Conservation (phyloP, 2,888 invertebrate species). For the Ectropis crepuscularia region DNA sequence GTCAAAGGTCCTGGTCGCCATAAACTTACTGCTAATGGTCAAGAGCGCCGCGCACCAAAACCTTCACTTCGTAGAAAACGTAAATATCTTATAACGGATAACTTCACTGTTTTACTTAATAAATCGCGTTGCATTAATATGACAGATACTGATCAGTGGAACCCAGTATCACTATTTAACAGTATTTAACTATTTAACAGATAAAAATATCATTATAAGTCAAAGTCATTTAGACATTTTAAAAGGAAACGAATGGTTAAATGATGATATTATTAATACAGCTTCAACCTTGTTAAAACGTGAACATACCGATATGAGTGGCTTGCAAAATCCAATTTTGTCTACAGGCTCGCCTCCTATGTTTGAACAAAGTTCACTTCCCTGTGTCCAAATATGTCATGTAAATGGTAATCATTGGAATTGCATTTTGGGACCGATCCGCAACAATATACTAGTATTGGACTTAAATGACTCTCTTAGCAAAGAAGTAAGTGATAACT, state of each 20-base stretch:
- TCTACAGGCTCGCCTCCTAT: slow-evolving; percentile 1
- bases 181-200: not conserved
- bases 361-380: not conserved
- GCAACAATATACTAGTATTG: slow-evolving; percentile 9
- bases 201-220: no score
- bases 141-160: not conserved
- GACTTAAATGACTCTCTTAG: slow-evolving; percentile 7
- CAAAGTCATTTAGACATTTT: not conserved
- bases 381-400: slow-evolving; percentile 15
- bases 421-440: slow-evolving; percentile 2
- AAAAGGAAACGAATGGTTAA: not conserved
- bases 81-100: not conserved
- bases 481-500: slow-evolving; percentile 4
- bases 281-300: not conserved
- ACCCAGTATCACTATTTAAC: not conserved
- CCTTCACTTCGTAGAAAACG: slow-evolving; percentile 7
- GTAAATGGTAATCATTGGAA: slow-evolving; percentile 13
- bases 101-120: not conserved
- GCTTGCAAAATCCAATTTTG: slow-evolving; percentile 1
- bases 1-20: not conserved
- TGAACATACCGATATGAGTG: not conserved
- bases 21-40: slow-evolving; percentile 3
- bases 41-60: slow-evolving; percentile 7
- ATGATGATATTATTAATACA: not conserved
- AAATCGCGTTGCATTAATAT: not conserved